Percentiles rank a stretch among this genome's conserved stretches.
These are phyloP conservation scores for Netelia inedita DNA, from an alignment of 2,888 invertebrate genomes.

Conservation along the genomic window DNA sequence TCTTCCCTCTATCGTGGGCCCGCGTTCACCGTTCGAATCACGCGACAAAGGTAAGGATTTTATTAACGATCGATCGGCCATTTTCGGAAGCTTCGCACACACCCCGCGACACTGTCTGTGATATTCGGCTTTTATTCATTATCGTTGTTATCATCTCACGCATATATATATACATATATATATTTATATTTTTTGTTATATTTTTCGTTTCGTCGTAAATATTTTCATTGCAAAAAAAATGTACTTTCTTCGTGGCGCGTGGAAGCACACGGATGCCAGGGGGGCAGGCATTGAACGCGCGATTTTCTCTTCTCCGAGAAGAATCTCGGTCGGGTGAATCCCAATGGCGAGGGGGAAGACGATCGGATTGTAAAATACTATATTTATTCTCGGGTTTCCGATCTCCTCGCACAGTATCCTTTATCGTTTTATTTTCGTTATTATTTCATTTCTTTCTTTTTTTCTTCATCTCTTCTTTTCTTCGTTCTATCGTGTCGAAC, in stretches of 20 bases:
- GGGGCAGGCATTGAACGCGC: neutral
- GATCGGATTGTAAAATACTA: constrained; percentile 63
- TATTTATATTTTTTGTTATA: constrained; percentile 39
- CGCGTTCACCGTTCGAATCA: neutral
- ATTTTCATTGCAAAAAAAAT: constrained; percentile 64
- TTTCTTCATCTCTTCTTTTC: neutral
- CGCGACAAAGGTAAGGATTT: constrained; percentile 1
- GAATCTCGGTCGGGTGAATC: too few relatives aligned
- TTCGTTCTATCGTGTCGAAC: neutral
- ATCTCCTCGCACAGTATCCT: neutral
- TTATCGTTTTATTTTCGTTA: constrained; percentile 11
- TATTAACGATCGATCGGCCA: neutral
- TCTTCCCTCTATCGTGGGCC: too few relatives aligned
- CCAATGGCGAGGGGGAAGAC: constrained; percentile 8
- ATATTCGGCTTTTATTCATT: constrained; percentile 5
- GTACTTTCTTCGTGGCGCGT: constrained; percentile 40
- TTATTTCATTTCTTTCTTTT: neutral
- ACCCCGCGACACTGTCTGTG: too few relatives aligned
- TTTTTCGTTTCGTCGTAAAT: constrained; percentile 63
- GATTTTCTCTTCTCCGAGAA: too few relatives aligned
- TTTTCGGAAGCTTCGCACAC: too few relatives aligned
- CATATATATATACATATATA: constrained; percentile 60
- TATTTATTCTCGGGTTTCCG: constrained; percentile 29
- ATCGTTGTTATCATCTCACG: constrained; percentile 67
- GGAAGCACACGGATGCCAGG: constrained; percentile 24